Conservation (phyloP, 2,797 vertebrate genomes). For the Alcedo atthis region DNA sequence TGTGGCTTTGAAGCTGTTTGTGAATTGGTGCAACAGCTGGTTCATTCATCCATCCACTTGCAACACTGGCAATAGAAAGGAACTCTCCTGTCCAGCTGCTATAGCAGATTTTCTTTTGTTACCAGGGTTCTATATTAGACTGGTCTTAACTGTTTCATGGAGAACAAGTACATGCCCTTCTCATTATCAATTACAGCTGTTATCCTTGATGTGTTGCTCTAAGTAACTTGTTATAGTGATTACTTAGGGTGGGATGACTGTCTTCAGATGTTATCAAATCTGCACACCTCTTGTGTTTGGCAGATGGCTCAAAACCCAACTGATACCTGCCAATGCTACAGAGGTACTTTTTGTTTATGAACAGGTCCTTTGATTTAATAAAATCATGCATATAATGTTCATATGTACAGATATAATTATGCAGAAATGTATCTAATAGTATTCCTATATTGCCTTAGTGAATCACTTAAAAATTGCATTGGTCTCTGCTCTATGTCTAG, state of each 20-base stretch:
- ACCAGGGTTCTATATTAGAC: not conserved
- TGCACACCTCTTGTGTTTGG: not conserved
- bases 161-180: not conserved
- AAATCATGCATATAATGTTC: not conserved
- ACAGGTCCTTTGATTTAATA: not conserved
- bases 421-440: not conserved
- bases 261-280: not conserved
- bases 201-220: not conserved
- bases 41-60: no score
- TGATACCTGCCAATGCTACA: not conserved
- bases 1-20: not conserved
- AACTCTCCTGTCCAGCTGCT: not conserved
- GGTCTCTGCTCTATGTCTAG: not conserved
- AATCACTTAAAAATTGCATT: not conserved
- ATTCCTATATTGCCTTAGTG: not conserved
- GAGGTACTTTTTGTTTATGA: not conserved
- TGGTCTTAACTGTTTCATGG: not conserved
- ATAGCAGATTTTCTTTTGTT: not conserved
- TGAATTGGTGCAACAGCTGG: not conserved
- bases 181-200: not conserved
- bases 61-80: not conserved
- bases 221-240: not conserved
- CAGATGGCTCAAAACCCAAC: not conserved
- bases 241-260: no score
- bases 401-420: not conserved